Base-by-base conservation (phyloP, 2,797 vertebrate species). In the Aplochiton taeniatus region DNA sequence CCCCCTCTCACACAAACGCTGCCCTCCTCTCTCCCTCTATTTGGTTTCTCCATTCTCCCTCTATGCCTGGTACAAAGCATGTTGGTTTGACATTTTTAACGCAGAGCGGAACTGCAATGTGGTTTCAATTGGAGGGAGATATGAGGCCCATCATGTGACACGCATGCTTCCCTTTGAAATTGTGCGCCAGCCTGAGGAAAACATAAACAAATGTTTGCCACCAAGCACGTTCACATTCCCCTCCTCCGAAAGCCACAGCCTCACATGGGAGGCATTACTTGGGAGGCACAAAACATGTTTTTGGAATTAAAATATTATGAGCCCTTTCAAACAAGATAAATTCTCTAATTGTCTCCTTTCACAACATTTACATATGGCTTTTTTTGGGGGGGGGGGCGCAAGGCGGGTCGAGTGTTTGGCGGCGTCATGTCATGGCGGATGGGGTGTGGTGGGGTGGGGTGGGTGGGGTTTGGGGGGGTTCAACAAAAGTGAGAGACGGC, bases 181-280 rank as follows among this genome's bases (percentile, higher is more conserved):
- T 68, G 86, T 85, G 87, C 57, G 59, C 73, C 87, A 87, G 85
- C 74, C 80, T 83, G 75, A 73, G 77, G 73, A 90, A 90, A 91
- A 90, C 85, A 88, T 82, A 90, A 91, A 92, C 89, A 93, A 92
- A 91, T 89, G 88, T 90, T 90, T 85, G 87, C 89, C 91, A 91
- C 91, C 89, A 88, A 91, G 91, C 89, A 88, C 86, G 90, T 88
- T 90, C 81, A 76, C 77, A 72, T 63, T 71, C 76, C 73, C 65
- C 41, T 57, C 1, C 43, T 57, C 46, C 65, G 75, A 80, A 87
- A 89, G 78, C 87, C 85, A 61, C 89, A 85, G 78, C 66, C 73
- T 79, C 89, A 91, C 83, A 90, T 89, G 90, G 81, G 78, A 89
- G 75, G 77, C 89, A 87, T 89, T 90, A 89, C 81, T 72, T 66